Evolutionary conservation across 2,888 invertebrate species (phyloP).

Genomic region (Biston stratarius): DNA sequence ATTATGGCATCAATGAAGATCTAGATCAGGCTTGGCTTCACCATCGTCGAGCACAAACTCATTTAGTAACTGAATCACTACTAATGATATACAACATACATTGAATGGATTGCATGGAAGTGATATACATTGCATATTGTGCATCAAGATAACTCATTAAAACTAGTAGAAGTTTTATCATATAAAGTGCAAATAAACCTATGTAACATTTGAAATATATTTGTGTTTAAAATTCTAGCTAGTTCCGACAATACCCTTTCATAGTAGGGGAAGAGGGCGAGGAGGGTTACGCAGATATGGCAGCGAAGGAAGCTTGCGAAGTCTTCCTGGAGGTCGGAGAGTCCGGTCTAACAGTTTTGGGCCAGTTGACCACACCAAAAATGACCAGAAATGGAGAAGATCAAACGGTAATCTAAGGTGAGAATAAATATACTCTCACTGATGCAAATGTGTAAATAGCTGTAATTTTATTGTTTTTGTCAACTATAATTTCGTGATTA

Average conservation of each 20-base stretch:
- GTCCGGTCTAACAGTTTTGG: conserved; percentile 62
- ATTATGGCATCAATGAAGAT: too few species aligned
- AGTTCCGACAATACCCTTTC: background rate
- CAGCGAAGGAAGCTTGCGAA: conserved; percentile 59
- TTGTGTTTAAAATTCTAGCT: conserved; percentile 49
- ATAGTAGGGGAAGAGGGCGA: conserved; percentile 20
- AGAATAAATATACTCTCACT: background rate
- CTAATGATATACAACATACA: too few species aligned
- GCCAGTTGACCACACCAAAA: conserved; percentile 55
- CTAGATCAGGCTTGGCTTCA: too few species aligned
- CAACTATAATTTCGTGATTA: too few species aligned
- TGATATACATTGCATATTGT: too few species aligned
- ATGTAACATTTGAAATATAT: background rate
- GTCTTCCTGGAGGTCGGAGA: conserved; percentile 55
- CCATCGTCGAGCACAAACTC: too few species aligned
- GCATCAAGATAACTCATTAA: too few species aligned
- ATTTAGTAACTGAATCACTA: too few species aligned
- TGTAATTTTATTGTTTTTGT: too few species aligned
- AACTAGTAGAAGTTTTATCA: too few species aligned
- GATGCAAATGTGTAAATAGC: background rate
- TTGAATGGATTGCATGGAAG: too few species aligned
- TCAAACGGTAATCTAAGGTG: conserved; percentile 70
- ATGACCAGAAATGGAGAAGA: conserved; percentile 61
- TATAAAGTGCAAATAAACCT: too few species aligned
- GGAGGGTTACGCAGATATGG: conserved; percentile 60